Evolutionary conservation across 2,113 vertebrate species (phyloP).

Genomic region (Heterotis niloticus): DNA sequence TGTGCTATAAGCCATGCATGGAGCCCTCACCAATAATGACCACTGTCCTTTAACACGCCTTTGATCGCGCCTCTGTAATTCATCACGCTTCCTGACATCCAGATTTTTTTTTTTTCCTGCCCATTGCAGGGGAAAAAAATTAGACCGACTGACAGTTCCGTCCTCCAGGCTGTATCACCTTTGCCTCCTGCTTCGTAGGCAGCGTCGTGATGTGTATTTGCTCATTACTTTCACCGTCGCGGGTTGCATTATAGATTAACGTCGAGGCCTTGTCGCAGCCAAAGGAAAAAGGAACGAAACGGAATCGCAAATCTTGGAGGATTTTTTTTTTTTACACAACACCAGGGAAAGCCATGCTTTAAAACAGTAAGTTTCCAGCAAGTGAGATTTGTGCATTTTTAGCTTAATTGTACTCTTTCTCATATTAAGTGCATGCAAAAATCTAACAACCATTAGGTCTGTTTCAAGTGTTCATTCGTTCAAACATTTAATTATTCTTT

Average conservation of each 20-base stretch:
- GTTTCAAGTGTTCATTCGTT: neutral
- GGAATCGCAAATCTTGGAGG: neutral
- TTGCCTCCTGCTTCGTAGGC: neutral
- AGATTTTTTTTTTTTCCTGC: neutral
- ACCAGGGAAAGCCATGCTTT: neutral
- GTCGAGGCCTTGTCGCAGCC: neutral
- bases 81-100: neutral
- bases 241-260: conserved; percentile 14
- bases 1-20: neutral
- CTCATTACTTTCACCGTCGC: neutral
- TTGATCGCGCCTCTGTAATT: neutral
- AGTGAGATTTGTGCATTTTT: neutral
- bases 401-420: too few relatives aligned
- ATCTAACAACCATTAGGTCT: neutral
- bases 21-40: neutral
- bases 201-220: neutral
- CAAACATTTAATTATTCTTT: neutral
- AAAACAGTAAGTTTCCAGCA: neutral
- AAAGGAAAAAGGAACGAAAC: neutral
- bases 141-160: neutral
- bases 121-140: neutral
- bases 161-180: neutral
- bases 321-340: neutral
- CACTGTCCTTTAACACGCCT: conserved; percentile 1
- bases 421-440: neutral